A percentile compares a stretch with the other conserved stretches of the same genome.
Conservation (phyloP, 2,113 vertebrate species). For the Engystomops pustulosus region DNA sequence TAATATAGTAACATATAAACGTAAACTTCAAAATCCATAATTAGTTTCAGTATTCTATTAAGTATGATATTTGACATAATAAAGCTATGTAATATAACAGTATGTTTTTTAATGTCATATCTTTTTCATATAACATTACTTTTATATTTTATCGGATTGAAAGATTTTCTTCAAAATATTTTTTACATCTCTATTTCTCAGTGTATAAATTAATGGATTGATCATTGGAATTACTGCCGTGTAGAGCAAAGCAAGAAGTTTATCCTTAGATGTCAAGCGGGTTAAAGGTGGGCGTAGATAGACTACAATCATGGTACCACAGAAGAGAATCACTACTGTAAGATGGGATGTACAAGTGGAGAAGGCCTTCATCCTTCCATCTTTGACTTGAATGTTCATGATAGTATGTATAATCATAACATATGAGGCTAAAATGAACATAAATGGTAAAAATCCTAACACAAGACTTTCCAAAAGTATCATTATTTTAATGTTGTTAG, state of each 20-base stretch:
- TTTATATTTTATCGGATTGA: no score
- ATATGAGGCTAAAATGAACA: conserved; percentile 30
- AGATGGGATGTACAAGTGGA: conserved; percentile 60
- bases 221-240: conserved; percentile 60
- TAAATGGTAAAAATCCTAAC: conserved; percentile 17
- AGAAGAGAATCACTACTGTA: conserved; percentile 61
- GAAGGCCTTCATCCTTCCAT: not conserved
- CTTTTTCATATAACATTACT: no score
- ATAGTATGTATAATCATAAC: conserved; percentile 3
- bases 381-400: not conserved
- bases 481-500: not conserved
- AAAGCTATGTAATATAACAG: no score
- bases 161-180: conserved; percentile 39
- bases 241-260: conserved; percentile 61
- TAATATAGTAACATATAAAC: no score
- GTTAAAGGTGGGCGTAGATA: conserved; percentile 59
- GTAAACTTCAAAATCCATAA: no score
- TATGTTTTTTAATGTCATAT: no score
- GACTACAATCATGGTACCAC: conserved; percentile 57
- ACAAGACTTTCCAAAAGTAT: conserved; percentile 26
- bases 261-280: conserved; percentile 57
- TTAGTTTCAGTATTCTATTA: no score
- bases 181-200: conserved; percentile 49
- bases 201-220: conserved; percentile 67
- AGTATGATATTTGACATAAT: no score